These are phyloP conservation scores for Tanaodytes sp. DNA, from an alignment of 2,888 invertebrate genomes.

Conservation along the genomic window DNA sequence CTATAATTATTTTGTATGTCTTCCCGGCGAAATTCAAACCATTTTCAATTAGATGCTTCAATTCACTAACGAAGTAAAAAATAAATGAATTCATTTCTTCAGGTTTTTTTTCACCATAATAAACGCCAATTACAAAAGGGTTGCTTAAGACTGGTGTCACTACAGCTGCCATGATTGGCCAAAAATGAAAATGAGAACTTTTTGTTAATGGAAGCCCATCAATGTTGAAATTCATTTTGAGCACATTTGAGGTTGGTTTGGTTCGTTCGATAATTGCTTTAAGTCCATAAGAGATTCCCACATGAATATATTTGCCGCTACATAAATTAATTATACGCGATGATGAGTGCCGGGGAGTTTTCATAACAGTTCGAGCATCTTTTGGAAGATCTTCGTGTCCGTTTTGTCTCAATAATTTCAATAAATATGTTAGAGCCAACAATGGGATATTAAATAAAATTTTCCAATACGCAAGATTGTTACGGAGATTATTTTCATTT, in stretches of 20 bases:
- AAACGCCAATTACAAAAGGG: conserved; percentile 10
- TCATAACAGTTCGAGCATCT: background rate
- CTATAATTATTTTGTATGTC: background rate
- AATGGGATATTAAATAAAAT: conserved; percentile 1
- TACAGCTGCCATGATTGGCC: conserved; percentile 5
- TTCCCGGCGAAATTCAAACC: background rate
- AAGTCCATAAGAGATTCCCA: background rate
- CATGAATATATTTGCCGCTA: conserved; percentile 4
- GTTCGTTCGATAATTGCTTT: background rate
- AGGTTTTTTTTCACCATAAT: conserved; percentile 3
- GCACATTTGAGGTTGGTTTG: background rate
- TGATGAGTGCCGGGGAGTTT: background rate
- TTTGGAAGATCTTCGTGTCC: background rate
- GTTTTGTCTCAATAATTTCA: background rate
- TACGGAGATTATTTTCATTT: background rate
- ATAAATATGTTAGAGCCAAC: background rate
- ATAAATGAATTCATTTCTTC: conserved; percentile 7
- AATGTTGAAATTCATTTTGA: background rate
- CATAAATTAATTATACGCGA: background rate
- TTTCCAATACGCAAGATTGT: background rate
- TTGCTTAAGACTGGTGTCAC: background rate
- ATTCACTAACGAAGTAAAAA: conserved; percentile 9
- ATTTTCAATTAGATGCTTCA: background rate
- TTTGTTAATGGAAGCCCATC: conserved; percentile 10
- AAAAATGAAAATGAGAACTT: conserved; percentile 8